Evolutionary conservation across 1,140 invertebrate species (phyloP).

Genomic region (Laupala kohalensis): DNA sequence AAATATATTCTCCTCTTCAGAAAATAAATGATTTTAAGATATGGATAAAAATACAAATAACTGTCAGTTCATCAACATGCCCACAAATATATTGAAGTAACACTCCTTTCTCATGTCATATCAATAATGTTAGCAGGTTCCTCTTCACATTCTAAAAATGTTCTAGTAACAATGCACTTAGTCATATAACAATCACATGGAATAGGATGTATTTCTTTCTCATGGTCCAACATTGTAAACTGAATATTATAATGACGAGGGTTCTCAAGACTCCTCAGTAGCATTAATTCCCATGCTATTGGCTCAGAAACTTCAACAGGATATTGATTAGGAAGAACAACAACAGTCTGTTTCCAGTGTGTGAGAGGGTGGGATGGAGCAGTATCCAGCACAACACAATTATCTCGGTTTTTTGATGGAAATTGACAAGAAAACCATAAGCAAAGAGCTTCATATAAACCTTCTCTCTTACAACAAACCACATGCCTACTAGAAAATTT

Average conservation of each 20-base stretch:
- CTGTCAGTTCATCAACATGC: too few relatives aligned
- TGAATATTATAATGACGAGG: constrained; percentile 49
- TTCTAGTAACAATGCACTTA: constrained; percentile 58
- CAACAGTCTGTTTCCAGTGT: constrained; percentile 95
- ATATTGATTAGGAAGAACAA: constrained; percentile 31
- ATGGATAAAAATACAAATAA: too few relatives aligned
- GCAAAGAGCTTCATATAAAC: constrained; percentile 56
- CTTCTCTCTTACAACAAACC: constrained; percentile 33
- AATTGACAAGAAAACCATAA: constrained; percentile 33
- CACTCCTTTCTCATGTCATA: background rate
- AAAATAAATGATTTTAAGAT: too few relatives aligned
- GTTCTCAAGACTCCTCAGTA: constrained; percentile 36
- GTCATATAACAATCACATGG: constrained; percentile 64
- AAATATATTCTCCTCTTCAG: too few relatives aligned
- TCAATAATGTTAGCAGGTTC: background rate
- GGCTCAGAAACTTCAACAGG: constrained; percentile 38
- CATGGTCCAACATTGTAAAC: constrained; percentile 52
- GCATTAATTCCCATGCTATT: constrained; percentile 49
- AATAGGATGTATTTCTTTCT: constrained; percentile 54
- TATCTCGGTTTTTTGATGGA: constrained; percentile 19
- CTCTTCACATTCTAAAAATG: constrained; percentile 33
- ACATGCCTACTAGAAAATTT: constrained; percentile 26
- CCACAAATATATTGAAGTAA: too few relatives aligned
- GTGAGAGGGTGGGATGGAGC: constrained; percentile 62
- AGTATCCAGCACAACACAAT: constrained; percentile 45